Base-by-base conservation (phyloP, 1,140 invertebrate genomes). In the Oscheius sp. region DNA sequence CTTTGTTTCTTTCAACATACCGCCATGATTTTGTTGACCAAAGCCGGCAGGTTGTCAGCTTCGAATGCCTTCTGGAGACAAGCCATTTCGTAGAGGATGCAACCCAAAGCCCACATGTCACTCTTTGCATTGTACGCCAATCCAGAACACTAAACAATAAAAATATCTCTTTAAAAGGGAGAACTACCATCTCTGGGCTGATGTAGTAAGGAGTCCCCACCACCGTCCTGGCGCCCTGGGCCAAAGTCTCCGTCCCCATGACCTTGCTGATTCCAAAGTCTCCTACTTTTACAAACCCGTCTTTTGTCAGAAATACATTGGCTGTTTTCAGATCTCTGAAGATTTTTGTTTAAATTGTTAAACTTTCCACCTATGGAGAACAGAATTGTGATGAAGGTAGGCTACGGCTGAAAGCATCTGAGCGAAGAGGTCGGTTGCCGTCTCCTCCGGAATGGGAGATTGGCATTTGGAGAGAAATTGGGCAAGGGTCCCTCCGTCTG, bases 201-300 rank as follows among this genome's bases (percentile, higher is more conserved):
- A 92, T 90, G 82, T 92, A 92, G 84, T 91, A 91, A 1, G 91
- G 91, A 18, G 91, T 92, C 2, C 91, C 91, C n/a, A 92, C 76
- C 52, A 92, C 90, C 1, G 91, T 91, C 73, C 90, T 88, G 2
- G 91, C 91, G 74, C 89, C 90, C 32, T 88, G 88, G 68, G 87
- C 84, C 77, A 88, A 87, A 0, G 90, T 86, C 77, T 88, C 87
- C 0, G 90, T 90, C 46, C 88, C 89, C 86, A 92, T 87, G 79
- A 91, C 89, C 85, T 91, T 91, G 1, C 90, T 90, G 66, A 92
- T 91, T n/a, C 91, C 91, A 87, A 92, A 91, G 84, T 91, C 91
- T 1, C 91, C 91, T 32, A 90, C 73, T 59, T 82, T 82, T 0
- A 82, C 75, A 28, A 64, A 58, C 31, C 75, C 69, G 26, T 80